Evolutionary conservation across 2,888 invertebrate genomes (phyloP), one percentile per base, ranked within the genome.

Genomic region (Pterobdella sp.): DNA sequence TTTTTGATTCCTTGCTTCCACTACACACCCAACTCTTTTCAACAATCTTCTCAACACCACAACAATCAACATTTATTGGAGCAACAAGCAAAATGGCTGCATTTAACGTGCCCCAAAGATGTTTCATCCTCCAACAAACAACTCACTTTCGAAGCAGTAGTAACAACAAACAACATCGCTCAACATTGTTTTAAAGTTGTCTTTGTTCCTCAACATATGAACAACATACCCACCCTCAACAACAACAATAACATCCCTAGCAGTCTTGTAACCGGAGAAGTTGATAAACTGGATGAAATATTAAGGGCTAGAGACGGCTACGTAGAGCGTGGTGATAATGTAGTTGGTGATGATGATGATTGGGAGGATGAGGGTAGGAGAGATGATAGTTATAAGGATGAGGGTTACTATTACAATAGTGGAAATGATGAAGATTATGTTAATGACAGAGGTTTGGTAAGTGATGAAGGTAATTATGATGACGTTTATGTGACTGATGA

Each of bases 71-170:
- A 14, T 29, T 34, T 14, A 65, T 34, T 4, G 7, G 31, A 10
- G 14, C 65, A 7, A 65, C 32, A 14, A 34, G 2, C 10, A 65
- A 65, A 65, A 2, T 69, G 69, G 69, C 42, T 69, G 22, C 69
- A 69, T 22, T 34, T 69, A n/a, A 69, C 69, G 22, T 69, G 69
- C 22, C 69, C 69, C 49, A 29, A 10, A n/a, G 52, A 29, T 26
- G 10, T 26, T 1, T n/a, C 35, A 1, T 10, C 3, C 10, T 18
- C 7, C 7, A 29, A 35, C n/a, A 31, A n/a, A 4, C 31, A 4
- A 22, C 18, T 69, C 52, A 69, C 37, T n/a, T 29, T 69, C 34
- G 69, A 69, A 49, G 49, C 49, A 0, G 29, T 69, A 31, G 1
- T 52, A n/a, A 37, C 32, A 14, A 29, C 18, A 14, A n/a, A 49